Base-by-base conservation (phyloP, 2,113 vertebrate genomes). In the Orycteropus afer region DNA sequence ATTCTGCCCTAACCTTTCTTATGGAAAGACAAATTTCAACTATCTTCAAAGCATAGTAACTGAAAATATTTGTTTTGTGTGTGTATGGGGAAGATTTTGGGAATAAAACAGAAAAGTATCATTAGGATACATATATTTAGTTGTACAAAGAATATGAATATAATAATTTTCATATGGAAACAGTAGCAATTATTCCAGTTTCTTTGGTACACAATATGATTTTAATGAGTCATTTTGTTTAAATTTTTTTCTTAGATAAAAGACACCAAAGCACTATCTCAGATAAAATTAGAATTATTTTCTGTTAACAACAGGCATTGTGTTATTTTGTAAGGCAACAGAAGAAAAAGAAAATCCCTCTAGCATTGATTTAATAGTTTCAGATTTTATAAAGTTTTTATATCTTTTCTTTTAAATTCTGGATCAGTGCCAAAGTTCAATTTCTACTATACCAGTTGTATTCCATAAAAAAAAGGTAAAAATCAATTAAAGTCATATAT, bases 401-500 rank as follows among this genome's bases (percentile, higher is more conserved):
- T 82, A 85, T 94, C 7, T 34, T 93, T 80, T 69, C 63, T 90
- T 95, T 86, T 89, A 89, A 92, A 87, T 95, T 93, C 67, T 97
- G 78, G 49, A 63, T 71, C 22, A 5, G 4, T 91, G 95, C 59
- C 89, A 97, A 97, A 90, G 40, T 89, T 97, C 86, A 94, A 78
- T 67, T 97, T 98, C 59, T 95, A 37, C 34, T 71, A 94, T 55
- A 91, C 0, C 1, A 67, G 67, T 95, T 96, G 47, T 45, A 91
- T 88, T 94, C 40, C 25, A 90, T 69, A 69, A 71, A 83, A 93
- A 97, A 95, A 80, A 90, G 63, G 69, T 5, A 96, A 96, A 96
- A 95, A 94, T 96, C 85, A 97, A 86, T 96, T 98, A 89, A 97
- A 98, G 90, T 96, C 23, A 89, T 89, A 91, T 96, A 97, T 97